Evolutionary conservation across 1,140 invertebrate species (phyloP), one percentile per base, ranked within the genome.

Genomic region (Drosophila ironensis): DNA sequence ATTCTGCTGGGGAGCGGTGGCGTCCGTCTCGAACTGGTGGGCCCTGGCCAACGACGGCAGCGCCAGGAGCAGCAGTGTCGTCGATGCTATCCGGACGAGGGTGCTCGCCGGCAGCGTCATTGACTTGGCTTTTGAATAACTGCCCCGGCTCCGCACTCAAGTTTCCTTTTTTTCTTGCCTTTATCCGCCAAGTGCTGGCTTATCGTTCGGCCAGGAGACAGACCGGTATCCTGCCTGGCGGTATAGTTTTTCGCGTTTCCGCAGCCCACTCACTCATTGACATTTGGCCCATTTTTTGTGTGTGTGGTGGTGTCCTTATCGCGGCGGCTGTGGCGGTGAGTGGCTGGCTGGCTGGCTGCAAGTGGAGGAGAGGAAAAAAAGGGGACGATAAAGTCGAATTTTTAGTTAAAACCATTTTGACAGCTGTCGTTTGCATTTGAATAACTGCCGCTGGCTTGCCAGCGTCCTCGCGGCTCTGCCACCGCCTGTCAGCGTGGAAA

Each of bases 361-460:
- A 40, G 56, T 7, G 50, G 17, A 53, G 16, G 8, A 53, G 17
- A 53, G 16, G 8, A 30, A 42, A 47, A 25, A 67, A 30, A 52
- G 45, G 22, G n/a, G 24, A 64, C 48, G 50, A 76, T 66, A 47
- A 59, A 53, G 64, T 77, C 38, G 56, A 72, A 54, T 86, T 78
- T 70, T 78, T 78, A 63, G 60, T 47, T 61, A 74, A 80, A 80
- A 60, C 80, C 80, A 61, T 84, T 84, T 84, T 74, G 80, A 86
- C 80, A 84, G 80, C 74, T 84, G 80, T 84, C 80, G 80, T 80
- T 86, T 86, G 80, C 80, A 84, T 84, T 86, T 84, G 80, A 84
- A 84, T 84, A 84, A 84, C 78, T 84, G 78, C 54, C 64, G 59
- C 69, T 54, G 51, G 59, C 78, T 42, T 50, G 57, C 30, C 57